Percentiles rank a stretch among this genome's conserved stretches.
These are phyloP conservation scores for Sebastes cheni DNA, from an alignment of 2,797 vertebrate genomes.

Conservation along the genomic window DNA sequence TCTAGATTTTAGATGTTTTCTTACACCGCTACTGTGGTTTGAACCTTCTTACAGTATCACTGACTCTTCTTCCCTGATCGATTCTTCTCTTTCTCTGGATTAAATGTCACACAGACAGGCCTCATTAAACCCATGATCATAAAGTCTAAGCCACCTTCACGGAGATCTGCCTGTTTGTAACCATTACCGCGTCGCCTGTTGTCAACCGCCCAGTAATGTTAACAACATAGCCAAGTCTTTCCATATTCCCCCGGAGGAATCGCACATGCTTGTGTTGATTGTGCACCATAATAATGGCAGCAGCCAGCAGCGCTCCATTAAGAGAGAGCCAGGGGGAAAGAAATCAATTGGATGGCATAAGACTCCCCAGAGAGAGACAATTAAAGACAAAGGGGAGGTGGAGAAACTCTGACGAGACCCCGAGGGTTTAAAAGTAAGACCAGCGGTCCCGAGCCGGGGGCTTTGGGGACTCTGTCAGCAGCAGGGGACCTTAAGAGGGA, in stretches of 20 bases:
- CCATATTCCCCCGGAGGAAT: slow-evolving; percentile 48
- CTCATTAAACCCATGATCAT: slow-evolving; percentile 20
- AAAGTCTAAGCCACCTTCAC: neutral
- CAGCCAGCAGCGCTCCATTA: slow-evolving; percentile 51
- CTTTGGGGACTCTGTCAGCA: slow-evolving; percentile 38
- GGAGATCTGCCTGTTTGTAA: slow-evolving; percentile 1
- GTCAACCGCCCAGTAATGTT: slow-evolving; percentile 13
- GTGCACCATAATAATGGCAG: slow-evolving; percentile 37
- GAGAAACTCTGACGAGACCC: slow-evolving; percentile 57
- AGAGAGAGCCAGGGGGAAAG: slow-evolving; percentile 34
- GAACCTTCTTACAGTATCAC: neutral
- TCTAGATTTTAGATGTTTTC: fast-evolving
- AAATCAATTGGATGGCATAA: slow-evolving; percentile 73
- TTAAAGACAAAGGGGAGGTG: slow-evolving; percentile 68
- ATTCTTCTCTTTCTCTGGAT: neutral
- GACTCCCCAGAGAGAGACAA: slow-evolving; percentile 69
- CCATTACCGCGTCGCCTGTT: neutral
- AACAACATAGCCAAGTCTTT: slow-evolving; percentile 16
- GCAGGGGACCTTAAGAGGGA: slow-evolving; percentile 16
- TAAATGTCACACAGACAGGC: slow-evolving; percentile 1
- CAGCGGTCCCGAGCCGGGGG: slow-evolving; percentile 13
- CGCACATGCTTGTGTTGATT: slow-evolving; percentile 44
- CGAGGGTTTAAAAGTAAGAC: slow-evolving; percentile 27
- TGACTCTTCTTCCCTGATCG: neutral
- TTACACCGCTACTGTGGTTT: too few relatives aligned